Base-by-base conservation (phyloP, 2,113 vertebrate species). In the Vidua chalybeata region DNA sequence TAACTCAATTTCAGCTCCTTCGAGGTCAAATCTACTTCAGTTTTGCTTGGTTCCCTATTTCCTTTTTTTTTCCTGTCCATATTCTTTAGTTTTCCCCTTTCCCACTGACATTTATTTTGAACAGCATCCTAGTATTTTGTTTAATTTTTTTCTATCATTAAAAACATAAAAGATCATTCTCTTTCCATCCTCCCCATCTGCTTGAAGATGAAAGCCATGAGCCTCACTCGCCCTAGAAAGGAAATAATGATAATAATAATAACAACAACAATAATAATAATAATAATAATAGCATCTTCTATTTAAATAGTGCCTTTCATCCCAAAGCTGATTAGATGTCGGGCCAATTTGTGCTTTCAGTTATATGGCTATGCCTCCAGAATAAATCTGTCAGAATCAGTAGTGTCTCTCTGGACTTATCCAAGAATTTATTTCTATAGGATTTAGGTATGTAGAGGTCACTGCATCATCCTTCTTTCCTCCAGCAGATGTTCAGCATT, bases 241-340 rank as follows among this genome's bases (percentile, higher is more conserved):
- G n/a, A 87, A 95, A 81, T 73, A 84, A 84, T 88, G 61, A 88
- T 72, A 78, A 66, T 92, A 72, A 75, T 64, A 39, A 76, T 26
- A 61, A 31, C 16, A 59, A 59, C n/a, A 58, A 66, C 19, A 69
- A 39, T 35, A 35, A 35, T 35, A 35, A 35, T 2, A 75, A 48
- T 11, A 74, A 52, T n/a, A 90, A 81, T 83, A 90, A 85, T n/a
- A 77, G 0, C 19, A 84, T 84, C 58, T 94, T 95, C 59, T 10
- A 59, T 93, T 96, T 96, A 89, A 92, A 77, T 62, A 84, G 23
- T 43, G 43, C 26, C 87, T 97, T 96, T 96, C 94, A 96, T 95
- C 88, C 73, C 74, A 87, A 89, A 84, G 78, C 48, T 83, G 90
- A 92, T 92, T 93, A 83, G 37, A 82, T 46, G 52, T 91, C 0